Evolutionary conservation across 2,113 vertebrate species (phyloP), one percentile per base, ranked within the genome.

Genomic region (Tinamus guttatus): DNA sequence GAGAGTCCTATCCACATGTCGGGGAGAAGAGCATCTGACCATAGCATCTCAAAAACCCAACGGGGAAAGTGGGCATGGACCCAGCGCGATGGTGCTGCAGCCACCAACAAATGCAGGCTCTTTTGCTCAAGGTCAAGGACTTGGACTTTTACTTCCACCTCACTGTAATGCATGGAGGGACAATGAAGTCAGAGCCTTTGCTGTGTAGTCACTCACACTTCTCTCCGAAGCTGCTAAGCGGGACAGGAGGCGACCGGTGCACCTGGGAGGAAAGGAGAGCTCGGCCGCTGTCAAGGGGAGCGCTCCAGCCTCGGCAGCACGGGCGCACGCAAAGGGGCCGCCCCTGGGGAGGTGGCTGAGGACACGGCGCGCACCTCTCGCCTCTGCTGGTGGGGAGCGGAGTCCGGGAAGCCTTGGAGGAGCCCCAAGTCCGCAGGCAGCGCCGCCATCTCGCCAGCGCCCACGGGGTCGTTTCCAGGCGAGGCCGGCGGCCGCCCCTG

Each of bases 131-230:
- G 34, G 25, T 19, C 59, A 78, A 59, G 21, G 10, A 59, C 22
- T 5, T 64, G 17, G 82, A 24, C 25, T 30, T 73, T 25, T 11
- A 5, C 52, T 12, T 28, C 52, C 52, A 54, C 52, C 52, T 25
- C 25, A 54, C 14, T 28, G 52, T 14, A 27, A 54, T 4, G 13
- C 25, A 13, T 54, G 11, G 24, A 28, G 51, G 13, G 27, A 8
- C 15, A 14, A 16, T 15, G 27, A 54, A 54, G 52, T 15, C 34
- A n/a, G 25, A 32, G 41, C 45, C 78, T 60, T 45, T 3, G 25
- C 24, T 38, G 49, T 27, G 16, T 7, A 68, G 3, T 9, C 12
- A 65, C 7, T 52, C 4, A 2, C 22, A 51, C 7, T 0, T 0
- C 9, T 60, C 18, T 75, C 60, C 28, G 1, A 4, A 9, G 56